phyloP scores from a whole-genome alignment of 2,797 vertebrate genomes.

The Clamator glandarius region DNA sequence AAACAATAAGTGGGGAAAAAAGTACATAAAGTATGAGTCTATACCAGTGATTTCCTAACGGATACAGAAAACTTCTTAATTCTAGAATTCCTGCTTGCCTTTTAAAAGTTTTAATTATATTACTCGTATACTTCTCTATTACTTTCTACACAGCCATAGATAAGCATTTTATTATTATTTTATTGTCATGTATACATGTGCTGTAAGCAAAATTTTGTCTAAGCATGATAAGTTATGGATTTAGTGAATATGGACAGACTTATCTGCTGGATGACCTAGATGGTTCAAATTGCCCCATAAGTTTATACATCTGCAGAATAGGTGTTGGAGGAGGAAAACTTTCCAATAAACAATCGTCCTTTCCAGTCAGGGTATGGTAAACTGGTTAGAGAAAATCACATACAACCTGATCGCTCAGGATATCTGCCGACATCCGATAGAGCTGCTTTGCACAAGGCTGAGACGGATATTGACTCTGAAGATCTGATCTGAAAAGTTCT shows the following conservation, averaged over 20 bases:
- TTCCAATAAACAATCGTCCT: background rate
- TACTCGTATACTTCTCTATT: background rate
- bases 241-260: background rate
- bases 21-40: fast-evolving
- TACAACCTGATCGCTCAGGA: background rate
- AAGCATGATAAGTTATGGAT: background rate
- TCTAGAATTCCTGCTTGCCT: background rate
- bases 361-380: background rate
- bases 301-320: background rate
- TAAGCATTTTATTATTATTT: background rate
- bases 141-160: background rate
- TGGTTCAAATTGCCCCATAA: background rate
- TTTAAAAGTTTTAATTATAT: background rate
- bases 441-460: background rate
- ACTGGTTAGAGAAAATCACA: background rate
- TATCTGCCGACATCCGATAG: background rate
- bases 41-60: background rate
- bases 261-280: background rate
- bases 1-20: background rate
- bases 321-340: background rate
- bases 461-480: background rate
- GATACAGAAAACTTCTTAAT: background rate
- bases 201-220: background rate
- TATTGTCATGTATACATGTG: fast-evolving
- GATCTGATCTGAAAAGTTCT: background rate